Base-by-base conservation (phyloP, 2,888 invertebrate species). In the Plusia festucae region DNA sequence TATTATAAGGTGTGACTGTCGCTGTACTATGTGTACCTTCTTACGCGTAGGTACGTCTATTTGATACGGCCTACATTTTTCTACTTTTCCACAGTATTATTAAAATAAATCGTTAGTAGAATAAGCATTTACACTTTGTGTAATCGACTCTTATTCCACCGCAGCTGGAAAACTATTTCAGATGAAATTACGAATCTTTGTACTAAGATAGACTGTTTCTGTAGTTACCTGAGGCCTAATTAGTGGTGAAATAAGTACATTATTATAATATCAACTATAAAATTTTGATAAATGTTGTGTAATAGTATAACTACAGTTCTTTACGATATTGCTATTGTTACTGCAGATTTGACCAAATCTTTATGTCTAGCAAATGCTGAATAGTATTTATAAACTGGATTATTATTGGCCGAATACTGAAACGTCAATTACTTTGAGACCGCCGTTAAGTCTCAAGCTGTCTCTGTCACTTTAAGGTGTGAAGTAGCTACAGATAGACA, bases 11-110 rank as follows among this genome's bases (percentile, higher is more conserved):
- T 66, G 58, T 59, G 58, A 68, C 60, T 68, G 15, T 65, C 40
- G 22, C 62, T 63, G 13, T n/a, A 52, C 57, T 53, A 53, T 49
- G 16, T 56, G 60, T 71, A 70, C 58, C 56, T 68, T 63, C 34
- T 11, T 60, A 67, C 53, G 44, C n/a, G 24, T 53, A 63, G 65
- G 69, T 69, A 63, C 65, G 69, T 69, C 58, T 66, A 55, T 70
- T 65, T 59, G 53, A 52, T 67, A 67, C 54, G 80, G 73, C 78
- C 78, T 82, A 81, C 69, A 62, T 66, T 85, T 91, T 91, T 91
- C 86, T 90, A 93, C 88, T 89, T 91, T 89, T 91, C 85, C 88
- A 91, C 87, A 89, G 89, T 91, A 88, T 90, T 90, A 89, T 83
- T 88, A 87, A 79, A 69, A 53, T 87, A 86, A 85, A 84, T 79